A percentile compares a stretch with the other conserved stretches of the same genome.
These are phyloP conservation scores for Agrochola lychnidis DNA, from an alignment of 2,888 invertebrate species.

Conservation along the genomic window DNA sequence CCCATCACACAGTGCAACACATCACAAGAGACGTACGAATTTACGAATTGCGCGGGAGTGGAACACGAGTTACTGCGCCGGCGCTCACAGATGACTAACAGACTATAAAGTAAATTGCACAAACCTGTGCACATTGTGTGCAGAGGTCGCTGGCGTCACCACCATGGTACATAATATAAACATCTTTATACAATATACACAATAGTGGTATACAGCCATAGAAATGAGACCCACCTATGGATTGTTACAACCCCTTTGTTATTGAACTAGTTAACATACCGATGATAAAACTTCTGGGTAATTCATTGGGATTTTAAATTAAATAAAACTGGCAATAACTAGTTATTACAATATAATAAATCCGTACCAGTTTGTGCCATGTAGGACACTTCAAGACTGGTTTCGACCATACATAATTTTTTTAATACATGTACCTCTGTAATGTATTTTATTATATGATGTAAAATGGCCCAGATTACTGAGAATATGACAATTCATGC, in stretches of 20 bases:
- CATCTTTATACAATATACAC: conserved; percentile 45
- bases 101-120: conserved; percentile 34
- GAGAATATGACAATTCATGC: conserved; percentile 13
- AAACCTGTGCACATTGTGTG: conserved; percentile 35
- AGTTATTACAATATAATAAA: conserved; percentile 31
- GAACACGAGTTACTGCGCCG: conserved; percentile 53
- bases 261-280: conserved; percentile 17
- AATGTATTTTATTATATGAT: conserved; percentile 37
- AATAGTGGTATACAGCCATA: conserved; percentile 21
- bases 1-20: conserved; percentile 73
- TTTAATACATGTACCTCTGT: conserved; percentile 21
- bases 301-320: conserved; percentile 23
- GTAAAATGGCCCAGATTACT: conserved; percentile 42
- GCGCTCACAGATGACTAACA: conserved; percentile 65
- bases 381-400: conserved; percentile 43
- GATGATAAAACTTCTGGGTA: not conserved
- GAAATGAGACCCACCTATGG: conserved; percentile 55
- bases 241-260: conserved; percentile 44
- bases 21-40: conserved; percentile 61
- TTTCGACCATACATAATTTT: conserved; percentile 40
- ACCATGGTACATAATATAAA: conserved; percentile 35
- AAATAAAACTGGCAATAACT: conserved; percentile 35
- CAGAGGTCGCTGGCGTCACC: conserved; percentile 59
- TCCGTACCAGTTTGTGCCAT: conserved; percentile 28
- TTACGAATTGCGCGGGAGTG: conserved; percentile 40